phyloP scores from a whole-genome alignment of 2,888 invertebrate genomes.

The Dione juno region DNA sequence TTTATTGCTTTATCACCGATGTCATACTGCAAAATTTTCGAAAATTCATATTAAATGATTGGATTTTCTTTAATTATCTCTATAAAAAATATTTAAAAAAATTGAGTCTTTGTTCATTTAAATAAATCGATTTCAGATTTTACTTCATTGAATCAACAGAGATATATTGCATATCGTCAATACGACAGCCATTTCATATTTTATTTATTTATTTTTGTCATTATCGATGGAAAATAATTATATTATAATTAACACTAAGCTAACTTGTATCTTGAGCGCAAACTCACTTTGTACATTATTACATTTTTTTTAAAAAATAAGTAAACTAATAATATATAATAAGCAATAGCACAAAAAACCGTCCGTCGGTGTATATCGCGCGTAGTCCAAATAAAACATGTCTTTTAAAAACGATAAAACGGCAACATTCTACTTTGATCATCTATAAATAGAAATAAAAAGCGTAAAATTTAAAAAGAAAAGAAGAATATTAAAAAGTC shows the following conservation, averaged over 20 bases:
- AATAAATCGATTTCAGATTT: not conserved
- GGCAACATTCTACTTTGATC: slow-evolving; percentile 14
- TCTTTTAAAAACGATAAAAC: slow-evolving; percentile 52
- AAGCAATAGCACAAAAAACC: slow-evolving; percentile 69
- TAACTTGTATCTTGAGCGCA: slow-evolving; percentile 78
- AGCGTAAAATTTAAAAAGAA: slow-evolving; percentile 53
- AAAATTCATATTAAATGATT: not conserved
- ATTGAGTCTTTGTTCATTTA: not conserved
- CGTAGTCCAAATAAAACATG: slow-evolving; percentile 50
- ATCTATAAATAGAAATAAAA: slow-evolving; percentile 49
- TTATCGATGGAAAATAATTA: slow-evolving; percentile 55
- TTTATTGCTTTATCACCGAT: no score
- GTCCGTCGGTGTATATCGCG: slow-evolving; percentile 45
- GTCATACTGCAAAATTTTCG: not conserved
- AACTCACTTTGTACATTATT: slow-evolving; percentile 82
- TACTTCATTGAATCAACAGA: not conserved
- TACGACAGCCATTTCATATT: slow-evolving; percentile 40
- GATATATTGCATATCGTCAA: not conserved
- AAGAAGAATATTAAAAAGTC: slow-evolving; percentile 33
- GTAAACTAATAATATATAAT: slow-evolving; percentile 64
- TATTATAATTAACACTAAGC: slow-evolving; percentile 67
- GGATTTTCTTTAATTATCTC: not conserved
- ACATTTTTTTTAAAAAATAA: slow-evolving; percentile 68
- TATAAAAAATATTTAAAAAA: not conserved
- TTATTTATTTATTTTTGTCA: slow-evolving; percentile 52